Evolutionary conservation across 1,140 invertebrate species (phyloP).

Genomic region (Lepidurus arcticus): DNA sequence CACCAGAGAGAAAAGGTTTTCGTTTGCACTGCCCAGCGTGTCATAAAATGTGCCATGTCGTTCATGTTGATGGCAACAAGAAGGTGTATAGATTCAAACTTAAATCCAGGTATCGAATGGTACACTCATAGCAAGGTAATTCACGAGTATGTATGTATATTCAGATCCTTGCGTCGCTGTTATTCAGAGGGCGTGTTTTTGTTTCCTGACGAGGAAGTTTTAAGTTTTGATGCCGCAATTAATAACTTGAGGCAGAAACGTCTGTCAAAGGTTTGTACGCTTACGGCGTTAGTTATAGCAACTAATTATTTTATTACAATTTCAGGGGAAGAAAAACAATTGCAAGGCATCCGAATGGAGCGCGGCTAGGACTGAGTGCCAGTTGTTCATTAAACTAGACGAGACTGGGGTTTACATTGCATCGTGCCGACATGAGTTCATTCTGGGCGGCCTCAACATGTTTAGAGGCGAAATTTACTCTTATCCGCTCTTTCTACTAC

Average conservation of each 20-base stretch:
- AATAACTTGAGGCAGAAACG: neutral
- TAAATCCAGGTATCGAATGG: neutral
- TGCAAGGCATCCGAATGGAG: neutral
- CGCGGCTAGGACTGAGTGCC: neutral
- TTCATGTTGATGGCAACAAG: slow-evolving; percentile 1
- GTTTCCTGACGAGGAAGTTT: neutral
- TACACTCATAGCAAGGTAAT: neutral
- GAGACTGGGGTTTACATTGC: neutral
- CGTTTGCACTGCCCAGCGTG: neutral
- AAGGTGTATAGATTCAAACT: neutral
- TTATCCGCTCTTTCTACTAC: neutral
- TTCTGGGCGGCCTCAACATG: neutral
- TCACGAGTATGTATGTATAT: neutral
- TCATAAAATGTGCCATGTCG: neutral
- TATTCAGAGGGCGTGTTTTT: neutral
- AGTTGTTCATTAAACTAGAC: neutral
- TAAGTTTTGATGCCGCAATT: neutral
- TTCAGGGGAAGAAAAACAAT: too few relatives aligned
- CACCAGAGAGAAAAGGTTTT: neutral
- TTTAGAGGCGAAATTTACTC: neutral
- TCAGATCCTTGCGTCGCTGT: neutral
- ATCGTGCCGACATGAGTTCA: neutral
- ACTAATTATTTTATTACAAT: too few relatives aligned
- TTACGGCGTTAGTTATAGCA: too few relatives aligned
- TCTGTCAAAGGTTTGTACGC: too few relatives aligned